Conservation (phyloP, 2,797 vertebrate species). For the Sebastes baramenuke region DNA sequence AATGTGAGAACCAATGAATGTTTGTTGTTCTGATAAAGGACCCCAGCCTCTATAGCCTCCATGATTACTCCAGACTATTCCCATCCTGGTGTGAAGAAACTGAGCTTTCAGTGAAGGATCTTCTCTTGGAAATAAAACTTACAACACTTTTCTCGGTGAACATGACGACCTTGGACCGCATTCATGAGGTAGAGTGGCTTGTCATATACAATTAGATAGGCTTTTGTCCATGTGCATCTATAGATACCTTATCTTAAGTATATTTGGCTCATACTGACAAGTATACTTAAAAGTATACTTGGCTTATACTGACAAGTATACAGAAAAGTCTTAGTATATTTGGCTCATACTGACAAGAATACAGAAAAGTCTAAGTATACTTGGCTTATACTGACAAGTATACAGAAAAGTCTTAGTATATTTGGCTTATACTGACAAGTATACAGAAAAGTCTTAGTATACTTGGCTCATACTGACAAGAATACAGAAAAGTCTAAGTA, state of each 20-base stretch:
- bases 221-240: neutral
- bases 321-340: neutral
- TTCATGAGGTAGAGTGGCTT: conserved; percentile 44
- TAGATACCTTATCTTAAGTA: neutral
- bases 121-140: conserved; percentile 4
- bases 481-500: too few relatives aligned
- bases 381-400: too few relatives aligned
- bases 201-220: neutral
- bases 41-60: conserved; percentile 4
- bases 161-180: conserved; percentile 9
- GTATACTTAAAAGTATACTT: neutral
- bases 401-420: neutral
- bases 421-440: too few relatives aligned
- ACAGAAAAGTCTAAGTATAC: neutral
- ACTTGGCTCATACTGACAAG: too few relatives aligned
- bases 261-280: too few relatives aligned
- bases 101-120: conserved; percentile 1
- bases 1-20: conserved; percentile 54
- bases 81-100: neutral
- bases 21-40: conserved; percentile 42
- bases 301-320: too few relatives aligned
- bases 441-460: neutral
- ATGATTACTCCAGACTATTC: neutral
- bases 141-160: neutral
- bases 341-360: too few relatives aligned